Evolutionary conservation across 2,888 invertebrate species (phyloP).

Genomic region (Tiliacea aurago): DNA sequence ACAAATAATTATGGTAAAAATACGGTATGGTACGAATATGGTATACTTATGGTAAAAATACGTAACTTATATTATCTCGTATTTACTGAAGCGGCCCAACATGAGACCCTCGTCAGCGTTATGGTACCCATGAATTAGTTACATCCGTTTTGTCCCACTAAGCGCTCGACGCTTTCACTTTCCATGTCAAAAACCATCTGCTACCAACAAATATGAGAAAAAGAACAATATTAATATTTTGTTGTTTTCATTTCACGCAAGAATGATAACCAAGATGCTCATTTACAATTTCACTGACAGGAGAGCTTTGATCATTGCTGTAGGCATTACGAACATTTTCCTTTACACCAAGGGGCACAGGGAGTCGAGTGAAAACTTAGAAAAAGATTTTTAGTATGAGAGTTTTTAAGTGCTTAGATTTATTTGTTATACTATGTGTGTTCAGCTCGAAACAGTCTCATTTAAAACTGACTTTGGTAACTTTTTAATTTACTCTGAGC

Average conservation of each 20-base stretch:
- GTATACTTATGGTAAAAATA: slow-evolving; percentile 33
- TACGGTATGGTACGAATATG: background rate
- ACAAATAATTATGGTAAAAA: slow-evolving; percentile 12
- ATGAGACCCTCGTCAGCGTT: slow-evolving; percentile 55
- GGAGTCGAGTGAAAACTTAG: slow-evolving; percentile 47
- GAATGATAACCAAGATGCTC: slow-evolving; percentile 39
- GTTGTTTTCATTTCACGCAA: slow-evolving; percentile 37
- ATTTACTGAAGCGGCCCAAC: slow-evolving; percentile 39
- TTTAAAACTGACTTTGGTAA: slow-evolving; percentile 68
- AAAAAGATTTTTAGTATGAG: slow-evolving; percentile 70
- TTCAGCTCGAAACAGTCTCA: slow-evolving; percentile 65
- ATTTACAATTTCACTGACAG: slow-evolving; percentile 51
- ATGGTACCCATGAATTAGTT: slow-evolving; percentile 54
- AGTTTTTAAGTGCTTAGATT: slow-evolving; percentile 75
- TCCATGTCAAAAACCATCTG: slow-evolving; percentile 47
- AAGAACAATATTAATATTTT: slow-evolving; percentile 35
- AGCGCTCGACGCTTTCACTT: slow-evolving; percentile 43
- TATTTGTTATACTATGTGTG: slow-evolving; percentile 73
- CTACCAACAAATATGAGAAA: slow-evolving; percentile 41
- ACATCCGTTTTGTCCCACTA: slow-evolving; percentile 52
- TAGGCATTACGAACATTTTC: slow-evolving; percentile 47
- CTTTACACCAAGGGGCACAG: slow-evolving; percentile 42
- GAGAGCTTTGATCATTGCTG: slow-evolving; percentile 62
- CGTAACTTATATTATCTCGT: slow-evolving; percentile 38
- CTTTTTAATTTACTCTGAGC: slow-evolving; percentile 70